These are phyloP conservation scores for Macropus fuliginosus DNA, from an alignment of 2,797 vertebrate genomes.

Conservation along the genomic window DNA sequence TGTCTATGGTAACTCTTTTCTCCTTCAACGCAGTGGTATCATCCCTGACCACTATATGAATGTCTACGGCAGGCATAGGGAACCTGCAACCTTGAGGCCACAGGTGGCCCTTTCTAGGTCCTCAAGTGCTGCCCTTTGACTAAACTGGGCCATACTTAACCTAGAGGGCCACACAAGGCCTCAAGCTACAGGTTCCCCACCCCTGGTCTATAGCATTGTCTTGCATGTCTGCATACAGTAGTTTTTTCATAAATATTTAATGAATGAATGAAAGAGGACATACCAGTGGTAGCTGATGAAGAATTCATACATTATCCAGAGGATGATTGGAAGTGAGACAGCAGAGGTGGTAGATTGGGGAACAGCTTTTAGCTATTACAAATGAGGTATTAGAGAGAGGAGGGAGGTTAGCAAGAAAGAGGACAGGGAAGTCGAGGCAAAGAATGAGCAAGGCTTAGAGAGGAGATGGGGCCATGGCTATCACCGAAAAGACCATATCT, in stretches of 20 bases:
- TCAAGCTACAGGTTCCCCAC: too few relatives aligned
- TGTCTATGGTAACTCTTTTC: not conserved
- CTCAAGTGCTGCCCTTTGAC: too few relatives aligned
- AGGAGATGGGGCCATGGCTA: not conserved
- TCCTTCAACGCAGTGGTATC: not conserved
- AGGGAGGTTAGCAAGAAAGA: not conserved
- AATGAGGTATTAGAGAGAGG: not conserved
- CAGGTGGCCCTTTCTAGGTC: too few relatives aligned
- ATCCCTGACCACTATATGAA: not conserved
- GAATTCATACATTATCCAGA: not conserved
- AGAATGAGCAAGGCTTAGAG: not conserved
- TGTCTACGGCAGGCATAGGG: not conserved
- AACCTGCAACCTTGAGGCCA: too few relatives aligned
- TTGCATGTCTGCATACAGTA: not conserved
- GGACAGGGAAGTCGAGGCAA: not conserved
- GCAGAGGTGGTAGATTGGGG: not conserved
- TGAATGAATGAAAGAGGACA: not conserved
- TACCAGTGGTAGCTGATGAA: not conserved
- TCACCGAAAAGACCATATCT: not conserved
- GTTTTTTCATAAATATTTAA: not conserved
- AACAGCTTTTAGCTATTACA: not conserved
- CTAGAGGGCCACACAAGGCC: too few relatives aligned
- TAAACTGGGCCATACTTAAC: too few relatives aligned
- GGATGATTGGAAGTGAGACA: not conserved
- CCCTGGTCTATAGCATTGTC: not conserved